Base-by-base conservation (phyloP, 92 coral and sea anemone genomes). In the Pocillopora meandrina region DNA sequence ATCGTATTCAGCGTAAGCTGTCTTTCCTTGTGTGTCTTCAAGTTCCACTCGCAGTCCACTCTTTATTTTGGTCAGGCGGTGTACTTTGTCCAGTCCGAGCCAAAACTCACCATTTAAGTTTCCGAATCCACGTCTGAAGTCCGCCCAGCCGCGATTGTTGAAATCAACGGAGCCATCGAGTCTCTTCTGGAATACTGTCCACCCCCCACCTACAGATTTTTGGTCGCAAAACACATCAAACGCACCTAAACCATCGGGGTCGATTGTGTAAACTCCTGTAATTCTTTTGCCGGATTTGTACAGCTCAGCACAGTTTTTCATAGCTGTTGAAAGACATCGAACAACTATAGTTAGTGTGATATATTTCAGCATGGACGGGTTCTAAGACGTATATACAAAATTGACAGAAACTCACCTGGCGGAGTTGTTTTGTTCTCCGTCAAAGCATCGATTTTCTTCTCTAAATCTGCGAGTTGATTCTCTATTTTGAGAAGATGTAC, bases 211-310 rank as follows among this genome's bases (percentile, higher is more conserved):
- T 35, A 71, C 86, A 2, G 93, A 84, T 5, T 35, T 80, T 82
- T 91, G 93, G 82, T 94, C 98, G 65, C 98, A 94, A 75, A 81
- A 85, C 11, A 92, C 98, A 17, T 83, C 71, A 80, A 94, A 89
- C 17, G 80, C 31, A 1, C 89, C 93, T 68, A 55, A 59, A 33
- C 85, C 93, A 60, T 92, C 94, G 31, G 95, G 98, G 71, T 90
- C 87, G 65, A 94, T 75, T 12, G 77, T 49, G 78, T 89, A 90
- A 56, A 92, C 63, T 26, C 92, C 92, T 34, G 73, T 42, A 33
- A 73, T 55, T 67, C 68, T 89, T 58, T 75, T 20, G 34, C 98
- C 98, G 20, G 88, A 83, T 78, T 61, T 83, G 76, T 76, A 83
- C 47, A 84, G 80, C 55, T 90, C 94, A 36, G 87, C 85, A 61